Evolutionary conservation across 1,140 invertebrate species (phyloP).

Genomic region (Pogonognathellus flavescens): DNA sequence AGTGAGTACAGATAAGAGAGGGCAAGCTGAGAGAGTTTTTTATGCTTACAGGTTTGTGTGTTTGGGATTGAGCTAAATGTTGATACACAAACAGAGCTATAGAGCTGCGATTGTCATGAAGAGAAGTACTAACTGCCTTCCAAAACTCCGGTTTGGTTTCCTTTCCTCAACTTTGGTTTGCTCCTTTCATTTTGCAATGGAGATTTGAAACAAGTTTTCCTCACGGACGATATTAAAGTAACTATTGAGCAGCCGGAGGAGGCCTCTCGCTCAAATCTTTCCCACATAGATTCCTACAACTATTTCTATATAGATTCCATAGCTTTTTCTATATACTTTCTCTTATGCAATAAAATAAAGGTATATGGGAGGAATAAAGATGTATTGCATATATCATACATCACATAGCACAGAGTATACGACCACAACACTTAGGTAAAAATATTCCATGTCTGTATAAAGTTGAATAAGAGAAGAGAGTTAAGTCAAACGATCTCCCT

Average conservation of each 20-base stretch:
- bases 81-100: slow-evolving; percentile 2
- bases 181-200: slow-evolving; percentile 38
- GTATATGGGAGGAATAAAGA: no score
- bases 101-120: not conserved
- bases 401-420: no score
- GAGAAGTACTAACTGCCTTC: not conserved
- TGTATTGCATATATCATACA: no score
- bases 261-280: not conserved
- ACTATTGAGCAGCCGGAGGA: slow-evolving; percentile 19
- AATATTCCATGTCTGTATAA: not conserved
- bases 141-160: slow-evolving; percentile 31
- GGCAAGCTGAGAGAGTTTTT: no score
- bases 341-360: not conserved
- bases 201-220: slow-evolving; percentile 37
- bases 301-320: no score
- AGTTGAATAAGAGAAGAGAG: not conserved
- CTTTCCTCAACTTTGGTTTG: slow-evolving; percentile 35
- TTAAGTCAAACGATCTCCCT: no score
- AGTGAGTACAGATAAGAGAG: no score
- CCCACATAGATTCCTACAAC: not conserved
- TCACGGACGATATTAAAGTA: slow-evolving; percentile 44
- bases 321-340: no score
- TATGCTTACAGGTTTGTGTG: slow-evolving; percentile 31
- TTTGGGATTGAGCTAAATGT: slow-evolving; percentile 39
- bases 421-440: not conserved